These are phyloP conservation scores for Nebria salina DNA, from an alignment of 2,888 invertebrate species.

Conservation along the genomic window DNA sequence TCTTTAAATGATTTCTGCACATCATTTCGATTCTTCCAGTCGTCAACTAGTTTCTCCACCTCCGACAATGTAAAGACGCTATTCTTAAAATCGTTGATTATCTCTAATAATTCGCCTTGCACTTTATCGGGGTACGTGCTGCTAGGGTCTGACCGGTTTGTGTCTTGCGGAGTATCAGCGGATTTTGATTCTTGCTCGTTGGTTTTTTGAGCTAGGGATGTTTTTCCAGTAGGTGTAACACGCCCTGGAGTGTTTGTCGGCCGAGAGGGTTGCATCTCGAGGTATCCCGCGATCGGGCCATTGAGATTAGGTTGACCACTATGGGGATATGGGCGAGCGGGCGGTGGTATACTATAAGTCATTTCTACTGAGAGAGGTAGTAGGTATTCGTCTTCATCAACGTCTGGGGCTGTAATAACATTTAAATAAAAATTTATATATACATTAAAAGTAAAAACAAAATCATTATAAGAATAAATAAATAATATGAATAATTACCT, in stretches of 20 bases:
- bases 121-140: conserved; percentile 64
- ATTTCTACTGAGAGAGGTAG: conserved; percentile 63
- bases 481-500: neutral
- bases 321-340: conserved; percentile 66
- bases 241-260: conserved; percentile 51
- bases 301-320: conserved; percentile 53
- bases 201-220: conserved; percentile 12
- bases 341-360: conserved; percentile 68
- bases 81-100: conserved; percentile 89
- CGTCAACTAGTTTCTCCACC: conserved; percentile 85
- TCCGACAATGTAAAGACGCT: conserved; percentile 87
- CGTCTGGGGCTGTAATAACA: conserved; percentile 16
- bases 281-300: conserved; percentile 59
- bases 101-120: conserved; percentile 85
- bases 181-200: conserved; percentile 30
- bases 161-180: conserved; percentile 20
- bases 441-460: neutral
- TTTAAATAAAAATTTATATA: neutral
- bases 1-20: conserved; percentile 87
- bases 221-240: conserved; percentile 59
- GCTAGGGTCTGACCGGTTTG: conserved; percentile 51
- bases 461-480: neutral
- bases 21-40: conserved; percentile 88
- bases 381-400: conserved; percentile 60
- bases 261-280: conserved; percentile 60